phyloP scores from a whole-genome alignment of 1,140 invertebrate species.

The Pseudomyrmex flavicornis region DNA sequence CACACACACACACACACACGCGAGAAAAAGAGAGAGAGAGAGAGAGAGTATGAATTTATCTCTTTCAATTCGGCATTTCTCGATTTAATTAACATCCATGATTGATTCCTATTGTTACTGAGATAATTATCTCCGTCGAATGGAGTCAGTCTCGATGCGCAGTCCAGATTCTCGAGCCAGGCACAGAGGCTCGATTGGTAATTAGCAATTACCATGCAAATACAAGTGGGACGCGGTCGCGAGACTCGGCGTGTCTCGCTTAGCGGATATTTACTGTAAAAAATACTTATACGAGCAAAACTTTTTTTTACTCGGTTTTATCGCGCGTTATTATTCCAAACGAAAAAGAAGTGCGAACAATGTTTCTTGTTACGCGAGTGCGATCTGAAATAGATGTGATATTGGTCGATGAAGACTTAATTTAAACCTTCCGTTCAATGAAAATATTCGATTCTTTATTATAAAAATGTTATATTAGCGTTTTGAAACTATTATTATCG shows the following conservation, averaged over 20 bases:
- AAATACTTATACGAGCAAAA: neutral
- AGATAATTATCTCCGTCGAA: slow-evolving; percentile 38
- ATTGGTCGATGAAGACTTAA: neutral
- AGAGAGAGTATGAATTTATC: neutral
- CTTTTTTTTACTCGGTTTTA: neutral
- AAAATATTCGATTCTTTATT: slow-evolving; percentile 12
- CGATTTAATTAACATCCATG: slow-evolving; percentile 33
- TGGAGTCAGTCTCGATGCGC: slow-evolving; percentile 31
- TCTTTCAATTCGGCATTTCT: neutral
- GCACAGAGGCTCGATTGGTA: slow-evolving; percentile 46
- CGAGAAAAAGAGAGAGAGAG: neutral
- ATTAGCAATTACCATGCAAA: slow-evolving; percentile 60
- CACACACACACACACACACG: no score
- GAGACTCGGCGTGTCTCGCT: neutral
- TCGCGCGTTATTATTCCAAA: neutral
- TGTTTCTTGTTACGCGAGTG: neutral
- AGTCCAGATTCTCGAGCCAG: slow-evolving; percentile 8
- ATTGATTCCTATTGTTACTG: slow-evolving; percentile 38
- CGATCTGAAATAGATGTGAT: neutral
- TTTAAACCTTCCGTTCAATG: neutral
- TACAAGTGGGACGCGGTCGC: slow-evolving; percentile 5
- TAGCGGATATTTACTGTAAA: slow-evolving; percentile 15
- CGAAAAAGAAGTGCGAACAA: neutral
- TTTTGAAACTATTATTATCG: slow-evolving; percentile 43
- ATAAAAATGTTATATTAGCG: slow-evolving; percentile 31